Percentiles rank a stretch among this genome's conserved stretches.
Conservation (phyloP, 1,140 invertebrate species). For the Onthophagus taurus region DNA sequence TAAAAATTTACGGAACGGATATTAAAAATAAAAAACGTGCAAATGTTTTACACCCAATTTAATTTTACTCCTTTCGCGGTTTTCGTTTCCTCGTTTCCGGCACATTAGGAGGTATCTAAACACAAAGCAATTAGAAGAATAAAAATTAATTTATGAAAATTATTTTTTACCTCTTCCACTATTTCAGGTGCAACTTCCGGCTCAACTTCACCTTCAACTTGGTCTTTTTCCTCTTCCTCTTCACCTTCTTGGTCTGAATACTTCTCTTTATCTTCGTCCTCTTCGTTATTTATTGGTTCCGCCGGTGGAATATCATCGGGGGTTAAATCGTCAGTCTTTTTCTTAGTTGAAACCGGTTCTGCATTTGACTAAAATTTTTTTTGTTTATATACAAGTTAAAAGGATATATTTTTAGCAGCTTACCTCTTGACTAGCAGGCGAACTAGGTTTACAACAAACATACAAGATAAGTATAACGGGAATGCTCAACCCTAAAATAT, state of each 20-base stretch:
- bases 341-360: conserved; percentile 38
- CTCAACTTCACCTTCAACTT: conserved; percentile 25
- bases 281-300: conserved; percentile 42
- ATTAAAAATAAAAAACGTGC: too few species aligned
- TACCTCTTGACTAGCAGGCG: conserved; percentile 35
- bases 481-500: conserved; percentile 70
- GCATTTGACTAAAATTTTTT: conserved; percentile 29
- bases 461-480: conserved; percentile 70
- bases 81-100: conserved; percentile 41
- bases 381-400: conserved; percentile 14
- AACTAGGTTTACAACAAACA: conserved; percentile 64
- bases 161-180: conserved; percentile 5
- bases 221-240: conserved; percentile 38
- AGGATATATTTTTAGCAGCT: conserved; percentile 14
- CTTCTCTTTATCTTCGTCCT: conserved; percentile 34
- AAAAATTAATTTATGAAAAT: conserved; percentile 6
- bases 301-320: conserved; percentile 40
- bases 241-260: conserved; percentile 26
- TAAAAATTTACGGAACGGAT: too few species aligned
- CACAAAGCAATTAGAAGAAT: neutral
- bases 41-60: too few species aligned
- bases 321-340: conserved; percentile 50
- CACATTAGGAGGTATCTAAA: too few species aligned
- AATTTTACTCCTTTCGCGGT: conserved; percentile 43
- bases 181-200: conserved; percentile 34